Percentiles rank a stretch among this genome's conserved stretches.
Conservation (phyloP, 2,797 vertebrate species). For the Sebastes paucispinis region DNA sequence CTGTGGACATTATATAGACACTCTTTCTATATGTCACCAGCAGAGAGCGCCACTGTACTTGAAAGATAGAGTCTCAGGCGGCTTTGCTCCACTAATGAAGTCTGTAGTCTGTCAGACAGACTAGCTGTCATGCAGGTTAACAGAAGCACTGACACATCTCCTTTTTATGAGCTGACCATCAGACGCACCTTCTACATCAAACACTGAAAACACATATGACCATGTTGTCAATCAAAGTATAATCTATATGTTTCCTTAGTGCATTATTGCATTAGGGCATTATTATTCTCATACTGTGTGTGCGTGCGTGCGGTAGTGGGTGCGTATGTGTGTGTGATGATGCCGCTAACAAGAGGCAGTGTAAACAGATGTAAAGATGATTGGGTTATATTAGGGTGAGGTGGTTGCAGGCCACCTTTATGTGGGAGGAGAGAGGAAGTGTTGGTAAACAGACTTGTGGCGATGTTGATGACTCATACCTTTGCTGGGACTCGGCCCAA, state of each 20-base stretch:
- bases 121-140: constrained; percentile 13
- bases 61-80: not conserved
- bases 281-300: not conserved
- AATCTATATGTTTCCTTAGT: not conserved
- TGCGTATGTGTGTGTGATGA: not conserved
- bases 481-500: constrained; percentile 47
- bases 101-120: constrained; percentile 12
- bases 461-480: constrained; percentile 59
- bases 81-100: constrained; percentile 4
- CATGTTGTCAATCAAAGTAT: not conserved
- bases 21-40: constrained; percentile 34
- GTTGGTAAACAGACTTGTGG: constrained; percentile 66
- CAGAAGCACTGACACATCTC: constrained; percentile 7
- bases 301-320: not conserved
- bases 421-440: constrained; percentile 43
- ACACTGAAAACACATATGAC: not conserved
- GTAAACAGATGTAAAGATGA: constrained; percentile 53
- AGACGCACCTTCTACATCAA: not conserved
- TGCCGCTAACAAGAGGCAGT: constrained; percentile 9
- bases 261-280: not conserved
- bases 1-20: not conserved
- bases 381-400: constrained; percentile 44
- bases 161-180: not conserved
- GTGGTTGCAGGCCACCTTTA: constrained; percentile 45
- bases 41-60: constrained; percentile 57